A percentile compares a stretch with the other conserved stretches of the same genome.
Conservation (phyloP, 2,888 invertebrate genomes). For the Cynaeus angustus region DNA sequence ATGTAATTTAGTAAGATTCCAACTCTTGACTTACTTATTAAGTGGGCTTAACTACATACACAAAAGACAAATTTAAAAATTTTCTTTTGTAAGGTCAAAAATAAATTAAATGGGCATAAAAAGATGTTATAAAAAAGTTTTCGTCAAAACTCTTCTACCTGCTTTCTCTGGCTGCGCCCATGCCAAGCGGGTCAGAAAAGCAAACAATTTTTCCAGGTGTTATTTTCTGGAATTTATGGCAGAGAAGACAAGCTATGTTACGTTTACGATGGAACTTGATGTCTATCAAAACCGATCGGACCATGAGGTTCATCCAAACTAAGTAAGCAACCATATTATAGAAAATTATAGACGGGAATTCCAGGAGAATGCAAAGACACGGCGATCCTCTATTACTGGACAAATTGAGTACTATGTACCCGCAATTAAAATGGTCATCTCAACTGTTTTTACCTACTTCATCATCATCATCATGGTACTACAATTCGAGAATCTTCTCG, state of each 20-base stretch:
- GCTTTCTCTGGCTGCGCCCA: too few relatives aligned
- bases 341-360: conserved; percentile 10
- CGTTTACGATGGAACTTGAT: conserved; percentile 24
- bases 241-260: conserved; percentile 27
- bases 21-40: too few relatives aligned
- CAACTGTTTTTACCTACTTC: conserved; percentile 6
- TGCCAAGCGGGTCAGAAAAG: too few relatives aligned
- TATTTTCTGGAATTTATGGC: conserved; percentile 31
- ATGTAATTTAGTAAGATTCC: too few relatives aligned
- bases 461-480: conserved; percentile 19
- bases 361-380: conserved; percentile 7
- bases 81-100: too few relatives aligned
- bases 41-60: too few relatives aligned
- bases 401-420: conserved; percentile 25
- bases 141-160: too few relatives aligned
- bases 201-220: conserved; percentile 19
- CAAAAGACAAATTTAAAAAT: too few relatives aligned
- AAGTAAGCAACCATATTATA: not conserved
- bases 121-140: too few relatives aligned
- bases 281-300: conserved; percentile 4
- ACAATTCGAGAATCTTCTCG: too few relatives aligned
- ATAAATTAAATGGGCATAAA: too few relatives aligned
- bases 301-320: conserved; percentile 21
- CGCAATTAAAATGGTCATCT: not conserved
- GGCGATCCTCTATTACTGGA: conserved; percentile 26